Evolutionary conservation across 2,888 invertebrate species (phyloP), one percentile per base, ranked within the genome.

Genomic region (Thelaira solivaga): DNA sequence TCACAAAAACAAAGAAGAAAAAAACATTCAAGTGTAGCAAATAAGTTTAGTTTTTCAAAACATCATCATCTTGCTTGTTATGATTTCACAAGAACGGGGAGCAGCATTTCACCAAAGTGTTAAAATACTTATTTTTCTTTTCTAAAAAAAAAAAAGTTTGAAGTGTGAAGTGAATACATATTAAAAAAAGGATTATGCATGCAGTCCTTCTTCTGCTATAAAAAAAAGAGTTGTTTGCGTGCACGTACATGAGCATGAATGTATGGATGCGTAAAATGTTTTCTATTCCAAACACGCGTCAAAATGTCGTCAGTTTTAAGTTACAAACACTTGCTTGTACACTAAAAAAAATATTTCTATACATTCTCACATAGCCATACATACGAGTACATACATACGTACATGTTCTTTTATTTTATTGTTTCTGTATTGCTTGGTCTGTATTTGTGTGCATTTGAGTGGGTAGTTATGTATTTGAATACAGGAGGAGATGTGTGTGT

Each of bases 281-380:
- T 24, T 49, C 41, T 47, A 69, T 76, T 61, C 74, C 41, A 20
- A 45, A 59, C 69, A 64, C 59, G 69, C 78, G 69, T 78, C 69
- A 69, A 65, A 74, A 55, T 69, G 78, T 74, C 74, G 69, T 71
- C 74, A 77, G 64, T 77, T 41, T 57, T 31, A 45, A 34, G 24
- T 57, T 36, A 62, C 34, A 62, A 57, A 53, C 49, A 74, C 47
- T 20, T n/a, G n/a, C n/a, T n/a, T n/a, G n/a, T 59, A 59, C 45
- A 53, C 62, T 20, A 49, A 10, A 26, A 2, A 36, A 53, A 8
- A 8, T 47, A 7, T n/a, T 29, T 8, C 34, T 20, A 16, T 22
- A 29, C 55, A 31, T 64, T 36, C 13, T n/a, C 6, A 36, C 24
- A 41, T 26, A n/a, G n/a, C n/a, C n/a, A n/a, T n/a, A n/a, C n/a